A percentile compares a stretch with the other conserved stretches of the same genome.
phyloP scores from a whole-genome alignment of 1,140 invertebrate genomes.

The Laupala kohalensis region DNA sequence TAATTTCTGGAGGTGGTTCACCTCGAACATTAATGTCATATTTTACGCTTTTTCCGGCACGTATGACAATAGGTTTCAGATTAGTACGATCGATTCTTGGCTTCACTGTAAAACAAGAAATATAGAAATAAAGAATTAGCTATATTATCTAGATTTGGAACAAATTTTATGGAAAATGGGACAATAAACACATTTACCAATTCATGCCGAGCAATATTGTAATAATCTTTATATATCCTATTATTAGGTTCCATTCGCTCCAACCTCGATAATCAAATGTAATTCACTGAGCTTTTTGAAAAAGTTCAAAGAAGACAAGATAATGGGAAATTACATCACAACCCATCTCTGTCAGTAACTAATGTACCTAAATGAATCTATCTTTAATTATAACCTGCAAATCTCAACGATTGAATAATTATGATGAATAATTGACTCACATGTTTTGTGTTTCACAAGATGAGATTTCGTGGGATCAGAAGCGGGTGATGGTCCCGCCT shows the following conservation, averaged over 20 bases:
- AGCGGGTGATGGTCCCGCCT: conserved; percentile 84
- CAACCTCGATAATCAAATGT: not conserved
- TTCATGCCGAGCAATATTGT: too few species aligned
- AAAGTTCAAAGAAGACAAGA: not conserved
- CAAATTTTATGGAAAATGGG: too few species aligned
- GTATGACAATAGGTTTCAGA: conserved; percentile 76
- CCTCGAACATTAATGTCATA: conserved; percentile 89
- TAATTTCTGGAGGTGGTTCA: conserved; percentile 84
- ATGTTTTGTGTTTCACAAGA: conserved; percentile 74
- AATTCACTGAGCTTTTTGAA: not conserved
- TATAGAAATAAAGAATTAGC: too few species aligned
- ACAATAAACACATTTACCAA: too few species aligned
- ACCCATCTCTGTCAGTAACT: too few species aligned
- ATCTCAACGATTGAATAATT: not conserved
- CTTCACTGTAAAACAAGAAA: conserved; percentile 53
- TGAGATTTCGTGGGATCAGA: conserved; percentile 89
- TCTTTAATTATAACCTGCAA: too few species aligned
- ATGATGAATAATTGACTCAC: conserved; percentile 40
- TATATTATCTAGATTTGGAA: too few species aligned
- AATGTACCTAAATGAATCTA: too few species aligned
- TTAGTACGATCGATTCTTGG: conserved; percentile 94
- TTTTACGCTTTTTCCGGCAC: conserved; percentile 83
- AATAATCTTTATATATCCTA: too few species aligned
- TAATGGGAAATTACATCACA: too few species aligned
- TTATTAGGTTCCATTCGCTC: too few species aligned